Evolutionary conservation across 2,113 vertebrate genomes (phyloP).

Genomic region (Lampris megalopsis): DNA sequence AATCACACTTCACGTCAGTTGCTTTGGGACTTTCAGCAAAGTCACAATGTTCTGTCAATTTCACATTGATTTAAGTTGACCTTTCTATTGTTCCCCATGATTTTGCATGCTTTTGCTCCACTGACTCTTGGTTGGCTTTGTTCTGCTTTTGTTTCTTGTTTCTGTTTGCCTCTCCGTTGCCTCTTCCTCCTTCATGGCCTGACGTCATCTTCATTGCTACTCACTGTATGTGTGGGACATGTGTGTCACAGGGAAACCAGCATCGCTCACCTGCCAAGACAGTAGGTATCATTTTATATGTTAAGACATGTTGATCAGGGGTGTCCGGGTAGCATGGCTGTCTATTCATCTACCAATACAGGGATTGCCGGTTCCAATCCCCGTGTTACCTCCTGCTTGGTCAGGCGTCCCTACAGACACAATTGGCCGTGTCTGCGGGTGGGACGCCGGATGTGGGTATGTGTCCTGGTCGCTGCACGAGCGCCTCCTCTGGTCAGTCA

Average conservation of each 20-base stretch:
- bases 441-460: no score
- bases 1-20: slow-evolving; percentile 44
- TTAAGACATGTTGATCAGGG: no score
- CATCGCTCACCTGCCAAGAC: slow-evolving; percentile 82
- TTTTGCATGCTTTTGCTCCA: slow-evolving; percentile 55
- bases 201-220: slow-evolving; percentile 42
- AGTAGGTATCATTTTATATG: slow-evolving; percentile 83
- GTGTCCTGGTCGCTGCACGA: no score
- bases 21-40: slow-evolving; percentile 15
- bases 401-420: no score
- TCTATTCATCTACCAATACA: no score
- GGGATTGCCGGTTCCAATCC: no score
- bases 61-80: slow-evolving; percentile 37
- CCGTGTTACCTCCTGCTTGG: no score
- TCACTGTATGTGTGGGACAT: slow-evolving; percentile 61
- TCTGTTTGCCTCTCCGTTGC: slow-evolving; percentile 24
- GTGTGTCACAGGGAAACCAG: slow-evolving; percentile 76
- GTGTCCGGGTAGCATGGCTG: no score
- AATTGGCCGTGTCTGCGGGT: no score
- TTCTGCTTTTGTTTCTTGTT: slow-evolving; percentile 12
- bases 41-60: slow-evolving; percentile 56
- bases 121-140: slow-evolving; percentile 41
- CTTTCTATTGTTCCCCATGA: slow-evolving; percentile 6
- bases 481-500: no score
- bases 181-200: slow-evolving; percentile 36